Base-by-base conservation (phyloP, 1,140 invertebrate species). In the Teleogryllus occipitalis region DNA sequence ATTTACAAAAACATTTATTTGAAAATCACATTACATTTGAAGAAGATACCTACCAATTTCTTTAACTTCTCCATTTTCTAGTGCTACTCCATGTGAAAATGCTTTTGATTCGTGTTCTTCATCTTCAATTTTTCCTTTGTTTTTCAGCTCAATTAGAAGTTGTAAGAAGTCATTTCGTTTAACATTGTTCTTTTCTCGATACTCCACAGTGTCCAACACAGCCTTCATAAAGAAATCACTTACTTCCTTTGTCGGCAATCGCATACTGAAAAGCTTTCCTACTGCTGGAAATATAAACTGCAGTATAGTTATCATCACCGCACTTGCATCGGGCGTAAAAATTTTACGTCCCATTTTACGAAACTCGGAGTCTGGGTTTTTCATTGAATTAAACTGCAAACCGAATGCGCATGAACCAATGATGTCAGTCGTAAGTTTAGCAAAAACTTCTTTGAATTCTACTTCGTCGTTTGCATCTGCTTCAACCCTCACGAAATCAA, bases 391-490 rank as follows among this genome's bases (percentile, higher is more conserved):
- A 22, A 87, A 87, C 75, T 90, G 86, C 7, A 90, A 83, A 12
- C 90, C 90, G 82, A 90, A 90, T 15, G 87, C 88, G 81, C 88
- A 89, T 0, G 86, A 87, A 22, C 87, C 87, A 8, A 91, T 90
- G 7, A 90, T 87, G 82, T 90, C 89, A 18, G 89, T 90, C 7
- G 87, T 88, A 78, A 87, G 90, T 82, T 87, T 86, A 0, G 87
- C 84, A 46, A 88, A 83, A 0, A 88, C 80, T 22, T 86, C 84
- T 82, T 85, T 87, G 0, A 88, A 83, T 76, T 89, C 86, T 12
- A 87, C 74, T 4, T 80, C 75, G 7, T 82, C 76, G 65, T 81
- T 81, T 8, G 83, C 82, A 46, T 82, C 80, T n/a, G 48, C 75
- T 4, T 14, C n/a, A 27, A 47, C 3, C 7, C 21, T 76, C 47